Evolutionary conservation across 1,140 invertebrate species (phyloP).

Genomic region (Lamellibrachia luymesi): DNA sequence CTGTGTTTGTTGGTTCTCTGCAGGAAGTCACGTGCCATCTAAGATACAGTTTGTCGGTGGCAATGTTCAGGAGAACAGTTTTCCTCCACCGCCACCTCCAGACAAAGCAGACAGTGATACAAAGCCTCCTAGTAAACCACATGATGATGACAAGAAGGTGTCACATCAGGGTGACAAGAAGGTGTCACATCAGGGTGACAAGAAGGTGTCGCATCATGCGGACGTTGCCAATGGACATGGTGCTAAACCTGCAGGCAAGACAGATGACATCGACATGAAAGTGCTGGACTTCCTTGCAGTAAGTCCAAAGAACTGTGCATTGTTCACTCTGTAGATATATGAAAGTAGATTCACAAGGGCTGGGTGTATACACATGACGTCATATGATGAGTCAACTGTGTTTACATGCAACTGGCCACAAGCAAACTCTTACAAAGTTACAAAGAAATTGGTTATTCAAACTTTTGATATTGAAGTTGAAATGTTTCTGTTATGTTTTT

Average conservation of each 20-base stretch:
- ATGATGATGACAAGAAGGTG: background rate
- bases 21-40: background rate
- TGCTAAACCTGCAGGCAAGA: background rate
- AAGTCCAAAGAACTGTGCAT: background rate
- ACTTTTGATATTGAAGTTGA: too few relatives aligned
- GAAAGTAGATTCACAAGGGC: too few relatives aligned
- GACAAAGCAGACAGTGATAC: background rate
- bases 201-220: background rate
- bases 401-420: too few relatives aligned
- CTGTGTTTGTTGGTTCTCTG: background rate
- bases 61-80: background rate
- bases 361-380: too few relatives aligned
- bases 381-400: too few relatives aligned
- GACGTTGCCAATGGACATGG: background rate
- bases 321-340: background rate
- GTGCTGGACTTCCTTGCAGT: constrained; percentile 1
- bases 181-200: background rate
- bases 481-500: too few relatives aligned
- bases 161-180: background rate
- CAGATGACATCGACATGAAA: constrained; percentile 13
- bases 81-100: background rate
- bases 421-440: too few relatives aligned
- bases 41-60: background rate
- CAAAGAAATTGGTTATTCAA: too few relatives aligned
- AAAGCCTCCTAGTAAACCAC: background rate